phyloP scores from a whole-genome alignment of 2,113 vertebrate genomes.

The Syrrhaptes paradoxus region DNA sequence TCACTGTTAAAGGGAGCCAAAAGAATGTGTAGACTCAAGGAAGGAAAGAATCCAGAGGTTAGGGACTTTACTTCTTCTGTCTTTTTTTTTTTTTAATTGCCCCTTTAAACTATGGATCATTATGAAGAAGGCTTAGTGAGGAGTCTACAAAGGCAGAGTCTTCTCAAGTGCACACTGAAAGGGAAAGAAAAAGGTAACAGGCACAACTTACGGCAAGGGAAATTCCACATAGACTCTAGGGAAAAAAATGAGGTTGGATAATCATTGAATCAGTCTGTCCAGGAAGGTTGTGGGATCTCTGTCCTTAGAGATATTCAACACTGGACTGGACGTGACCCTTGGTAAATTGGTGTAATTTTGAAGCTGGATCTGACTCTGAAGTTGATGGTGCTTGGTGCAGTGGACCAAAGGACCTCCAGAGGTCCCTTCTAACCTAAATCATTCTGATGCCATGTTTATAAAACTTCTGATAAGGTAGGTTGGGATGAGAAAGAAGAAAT shows the following conservation, averaged over 20 bases:
- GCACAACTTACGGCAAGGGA: neutral
- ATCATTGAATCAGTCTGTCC: neutral
- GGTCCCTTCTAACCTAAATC: conserved; percentile 21
- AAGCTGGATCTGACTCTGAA: neutral
- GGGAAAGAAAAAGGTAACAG: neutral
- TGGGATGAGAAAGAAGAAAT: neutral
- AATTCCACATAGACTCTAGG: neutral
- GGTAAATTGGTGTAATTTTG: neutral
- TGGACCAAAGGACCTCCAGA: conserved; percentile 14
- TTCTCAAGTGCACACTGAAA: neutral
- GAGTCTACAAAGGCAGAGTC: neutral
- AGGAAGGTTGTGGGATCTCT: neutral
- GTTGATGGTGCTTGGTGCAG: neutral
- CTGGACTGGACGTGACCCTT: neutral
- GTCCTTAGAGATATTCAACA: neutral
- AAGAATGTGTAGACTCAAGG: neutral
- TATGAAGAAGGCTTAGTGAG: neutral
- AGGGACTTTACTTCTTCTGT: neutral
- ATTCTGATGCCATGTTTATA: neutral
- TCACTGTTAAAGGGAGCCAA: neutral
- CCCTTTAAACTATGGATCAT: neutral
- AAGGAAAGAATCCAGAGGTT: neutral
- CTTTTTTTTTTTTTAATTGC: neutral
- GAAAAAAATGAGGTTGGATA: neutral
- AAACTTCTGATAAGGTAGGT: neutral